Base-by-base conservation (phyloP, 2,797 vertebrate species). In the Gephyroberyx darwinii region DNA sequence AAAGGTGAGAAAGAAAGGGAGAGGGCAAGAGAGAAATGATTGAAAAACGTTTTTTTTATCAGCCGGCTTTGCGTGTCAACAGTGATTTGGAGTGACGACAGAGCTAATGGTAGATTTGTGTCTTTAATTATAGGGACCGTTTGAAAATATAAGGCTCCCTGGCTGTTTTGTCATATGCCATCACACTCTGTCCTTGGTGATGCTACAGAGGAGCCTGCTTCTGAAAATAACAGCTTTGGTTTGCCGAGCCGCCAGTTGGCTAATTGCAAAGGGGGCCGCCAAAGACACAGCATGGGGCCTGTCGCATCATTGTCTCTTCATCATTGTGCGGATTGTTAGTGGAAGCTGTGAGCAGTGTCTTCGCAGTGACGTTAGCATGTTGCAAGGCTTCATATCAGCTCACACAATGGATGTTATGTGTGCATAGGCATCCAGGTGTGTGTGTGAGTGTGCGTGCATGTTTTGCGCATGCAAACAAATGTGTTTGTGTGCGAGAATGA, bases 101-200 rank as follows among this genome's bases (percentile, higher is more conserved):
- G 57, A 71, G 52, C 68, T 79, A 80, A 88, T 75, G 55, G 73
- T 70, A 78, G 71, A 77, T 83, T 84, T 78, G 71, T 69, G 54
- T 74, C 67, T 79, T 84, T 86, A 91, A 92, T 91, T 88, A 89
- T 63, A 58, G 52, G 10, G 4, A 71, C 30, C 65, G 69, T 86
- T 81, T 86, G 78, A 71, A 75, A 76, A 80, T 72, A 79, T 16
- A 53, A 75, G 51, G 16, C 69, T 74, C 47, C 3, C 72, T 73
- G 68, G 39, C 51, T 75, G 70, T 78, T 85, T 89, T 84, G 83
- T 90, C 83, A 82, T 71, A 85, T 82, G 86, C 84, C 85, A 75
- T 75, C 81, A 59, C 71, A 67, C 75, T 74, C 70, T 74, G 85
- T 90, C 84, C 80, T 85, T 80, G 74, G 77, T 78, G 69, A 73